Conservation (phyloP, 2,888 invertebrate genomes). For the Arctia plantaginis region DNA sequence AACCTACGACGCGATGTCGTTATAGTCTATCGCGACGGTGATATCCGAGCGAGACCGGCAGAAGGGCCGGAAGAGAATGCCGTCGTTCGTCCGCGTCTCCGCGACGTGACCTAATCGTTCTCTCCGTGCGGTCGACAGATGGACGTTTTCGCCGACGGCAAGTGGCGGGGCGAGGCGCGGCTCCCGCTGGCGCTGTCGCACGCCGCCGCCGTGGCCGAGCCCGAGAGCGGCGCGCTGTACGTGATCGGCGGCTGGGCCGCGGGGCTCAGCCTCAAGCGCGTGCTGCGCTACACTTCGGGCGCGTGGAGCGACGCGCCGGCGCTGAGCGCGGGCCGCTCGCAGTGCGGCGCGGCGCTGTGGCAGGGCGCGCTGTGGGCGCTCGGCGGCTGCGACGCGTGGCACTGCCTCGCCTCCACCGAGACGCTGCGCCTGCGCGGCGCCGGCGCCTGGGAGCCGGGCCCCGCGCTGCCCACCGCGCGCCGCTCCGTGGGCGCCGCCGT, state of each 20-base stretch:
- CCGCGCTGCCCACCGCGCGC: conserved; percentile 89
- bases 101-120: no score
- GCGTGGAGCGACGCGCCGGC: conserved; percentile 90
- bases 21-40: no score
- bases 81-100: no score
- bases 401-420: conserved; percentile 88
- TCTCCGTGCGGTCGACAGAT: conserved; percentile 1
- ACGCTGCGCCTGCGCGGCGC: conserved; percentile 67
- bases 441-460: conserved; percentile 87
- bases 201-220: conserved; percentile 89
- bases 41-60: no score
- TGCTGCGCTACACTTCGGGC: conserved; percentile 89
- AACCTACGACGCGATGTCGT: no score
- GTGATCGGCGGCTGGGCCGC: conserved; percentile 90
- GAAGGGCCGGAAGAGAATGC: no score
- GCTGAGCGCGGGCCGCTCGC: conserved; percentile 90
- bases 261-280: conserved; percentile 87
- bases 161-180: conserved; percentile 49
- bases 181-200: conserved; percentile 88
- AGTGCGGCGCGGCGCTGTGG: conserved; percentile 91
- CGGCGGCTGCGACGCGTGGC: conserved; percentile 96
- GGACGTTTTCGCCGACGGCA: conserved; percentile 28
- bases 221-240: conserved; percentile 81
- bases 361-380: conserved; percentile 91
- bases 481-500: conserved; percentile 91